A percentile compares a stretch with the other conserved stretches of the same genome.
These are phyloP conservation scores for Dendroctonus ponderosae DNA, from an alignment of 1,140 invertebrate genomes.

Conservation along the genomic window DNA sequence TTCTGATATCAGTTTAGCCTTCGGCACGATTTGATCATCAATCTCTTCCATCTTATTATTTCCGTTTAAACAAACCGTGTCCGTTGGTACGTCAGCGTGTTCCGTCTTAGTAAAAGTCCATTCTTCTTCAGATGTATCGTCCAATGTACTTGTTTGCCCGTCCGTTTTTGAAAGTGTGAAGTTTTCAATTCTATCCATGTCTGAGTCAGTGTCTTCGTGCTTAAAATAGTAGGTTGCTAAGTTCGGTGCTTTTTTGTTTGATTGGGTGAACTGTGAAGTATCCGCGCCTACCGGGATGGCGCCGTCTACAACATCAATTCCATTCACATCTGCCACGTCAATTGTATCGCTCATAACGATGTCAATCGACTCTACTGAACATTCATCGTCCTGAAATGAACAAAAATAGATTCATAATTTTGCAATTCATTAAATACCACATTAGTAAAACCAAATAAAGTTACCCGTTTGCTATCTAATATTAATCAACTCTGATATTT, in stretches of 20 bases:
- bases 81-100: slow-evolving; percentile 46
- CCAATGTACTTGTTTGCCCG: slow-evolving; percentile 56
- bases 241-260: slow-evolving; percentile 73
- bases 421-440: too few species aligned
- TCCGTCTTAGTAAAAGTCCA: slow-evolving; percentile 64
- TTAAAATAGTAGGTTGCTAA: slow-evolving; percentile 80
- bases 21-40: slow-evolving; percentile 39
- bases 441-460: too few species aligned
- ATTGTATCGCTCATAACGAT: slow-evolving; percentile 28
- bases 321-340: slow-evolving; percentile 16
- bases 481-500: too few species aligned
- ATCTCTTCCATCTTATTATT: slow-evolving; percentile 48
- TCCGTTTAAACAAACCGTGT: slow-evolving; percentile 45
- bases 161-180: slow-evolving; percentile 44
- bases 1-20: slow-evolving; percentile 42
- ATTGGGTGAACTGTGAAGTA: slow-evolving; percentile 42
- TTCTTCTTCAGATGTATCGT: slow-evolving; percentile 70
- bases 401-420: too few species aligned
- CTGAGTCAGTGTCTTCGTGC: slow-evolving; percentile 80
- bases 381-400: slow-evolving; percentile 28
- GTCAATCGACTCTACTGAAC: slow-evolving; percentile 26
- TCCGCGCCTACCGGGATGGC: slow-evolving; percentile 24
- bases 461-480: too few species aligned
- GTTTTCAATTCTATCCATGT: slow-evolving; percentile 51
- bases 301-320: slow-evolving; percentile 29